Evolutionary conservation across 64 coral and sea anemone species (phyloP).

Genomic region (Pachyseris speciosa): DNA sequence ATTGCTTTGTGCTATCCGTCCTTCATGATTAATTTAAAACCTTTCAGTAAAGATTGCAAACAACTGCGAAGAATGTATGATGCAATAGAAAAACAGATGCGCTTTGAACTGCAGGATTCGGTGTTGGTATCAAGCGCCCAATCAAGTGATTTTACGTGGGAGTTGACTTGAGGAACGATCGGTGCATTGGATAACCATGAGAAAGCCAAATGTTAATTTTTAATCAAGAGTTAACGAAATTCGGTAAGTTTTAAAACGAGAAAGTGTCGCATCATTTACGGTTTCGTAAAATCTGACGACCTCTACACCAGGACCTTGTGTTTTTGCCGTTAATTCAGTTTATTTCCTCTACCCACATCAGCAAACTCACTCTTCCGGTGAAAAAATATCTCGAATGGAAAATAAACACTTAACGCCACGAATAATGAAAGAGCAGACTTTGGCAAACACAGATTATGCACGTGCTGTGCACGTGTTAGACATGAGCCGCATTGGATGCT

Average conservation of each 20-base stretch:
- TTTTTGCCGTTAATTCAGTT: too few species aligned
- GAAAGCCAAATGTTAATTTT: background rate
- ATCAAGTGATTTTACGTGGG: background rate
- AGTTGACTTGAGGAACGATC: background rate
- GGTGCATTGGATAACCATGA: background rate
- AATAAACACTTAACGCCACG: background rate
- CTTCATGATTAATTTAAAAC: too few species aligned
- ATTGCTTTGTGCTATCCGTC: too few species aligned
- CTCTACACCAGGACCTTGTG: too few species aligned
- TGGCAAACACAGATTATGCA: background rate
- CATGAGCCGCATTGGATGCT: background rate
- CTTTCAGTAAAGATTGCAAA: too few species aligned
- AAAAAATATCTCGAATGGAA: background rate
- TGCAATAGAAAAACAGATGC: too few species aligned
- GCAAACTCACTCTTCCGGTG: background rate
- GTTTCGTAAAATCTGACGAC: too few species aligned
- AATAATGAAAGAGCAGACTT: background rate
- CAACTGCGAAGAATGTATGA: too few species aligned
- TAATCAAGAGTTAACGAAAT: background rate
- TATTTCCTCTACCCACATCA: too few species aligned
- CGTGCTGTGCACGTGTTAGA: conserved; percentile 23
- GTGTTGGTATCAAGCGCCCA: background rate
- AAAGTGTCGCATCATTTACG: too few species aligned
- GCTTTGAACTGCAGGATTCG: too few species aligned
- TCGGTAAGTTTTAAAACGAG: too few species aligned